Evolutionary conservation across 2,113 vertebrate species (phyloP), one percentile per base, ranked within the genome.

Genomic region (Drymodes brunneopygia): DNA sequence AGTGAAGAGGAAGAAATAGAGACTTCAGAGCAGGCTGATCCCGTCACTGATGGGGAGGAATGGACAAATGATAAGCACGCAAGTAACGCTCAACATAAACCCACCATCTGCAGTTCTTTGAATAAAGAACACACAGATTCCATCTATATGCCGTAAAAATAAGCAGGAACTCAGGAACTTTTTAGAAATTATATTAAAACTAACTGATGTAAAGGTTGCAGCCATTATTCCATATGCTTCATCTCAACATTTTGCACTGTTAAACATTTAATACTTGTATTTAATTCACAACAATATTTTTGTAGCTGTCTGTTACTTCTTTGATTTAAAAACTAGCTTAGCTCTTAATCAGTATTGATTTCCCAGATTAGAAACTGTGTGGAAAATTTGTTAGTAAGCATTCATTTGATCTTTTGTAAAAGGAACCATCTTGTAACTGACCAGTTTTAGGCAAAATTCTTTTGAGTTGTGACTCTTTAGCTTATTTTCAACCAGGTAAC

Each of bases 1-100:
- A 99, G 98, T 25, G 99, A 99, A 54, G 99, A 99, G 66, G 99
- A 99, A 54, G 98, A 98, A 64, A 81, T 98, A 5, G 98, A 99
- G 86, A 95, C 95, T 5, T 96, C 98, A 2, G 98, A 99, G 77
- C 96, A 98, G 44, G 71, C 96, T 28, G 98, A 99, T 58, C 71
- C 90, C 1, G 88, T 84, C 97, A 86, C 70, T 36, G 97, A 98
- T 11, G 70, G 81, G 18, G 98, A 98, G 88, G 93, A 97, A 47
- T 97, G 97, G 98, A 98, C 96, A 60, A 27, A 57, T 2, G 98
- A 98, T 19, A 97, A 91, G 61, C 96, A 94, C 0, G 56, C 88
- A 35, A 61, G 70, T 64, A 96, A 79, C 19, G 19, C 91, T 42
- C 97, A 88, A 15, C 97, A 93, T 33, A 97, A 97, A 83, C 70